Base-by-base conservation (phyloP, 2,797 vertebrate genomes). In the Scomberomorus guttatus region DNA sequence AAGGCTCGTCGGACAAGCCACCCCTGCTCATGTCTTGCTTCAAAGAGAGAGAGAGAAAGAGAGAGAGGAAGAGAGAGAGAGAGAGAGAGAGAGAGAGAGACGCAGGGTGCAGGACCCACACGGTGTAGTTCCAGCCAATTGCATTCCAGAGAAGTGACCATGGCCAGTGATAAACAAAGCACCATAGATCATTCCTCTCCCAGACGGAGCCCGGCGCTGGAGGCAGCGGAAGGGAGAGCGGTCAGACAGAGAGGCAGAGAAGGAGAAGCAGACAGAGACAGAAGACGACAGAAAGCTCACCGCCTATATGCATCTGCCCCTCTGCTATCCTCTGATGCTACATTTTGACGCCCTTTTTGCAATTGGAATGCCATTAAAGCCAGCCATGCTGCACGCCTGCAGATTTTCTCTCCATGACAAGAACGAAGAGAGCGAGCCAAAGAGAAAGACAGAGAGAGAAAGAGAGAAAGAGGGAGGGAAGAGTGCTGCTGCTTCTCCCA, bases 91-190 rank as follows among this genome's bases (percentile, higher is more conserved):
- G 78, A 76, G 87, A 79, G 73, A 78, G 88, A 87, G 87, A 93
- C 61, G 83, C 90, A 93, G 94, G 92, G 95, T 90, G 95, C 94
- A 95, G 93, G 95, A 95, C 95, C 95, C 94, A 95, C 94, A 95
- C 94, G 86, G 82, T 92, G 95, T 90, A 94, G 93, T 95, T 95
- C 92, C 94, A 96, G 95, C 96, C 96, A 96, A 96, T 96, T 95
- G 95, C 94, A 93, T 95, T 95, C 94, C 94, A 96, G 95, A 94
- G 92, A 95, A 96, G 93, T 96, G 96, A 96, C 96, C 96, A 95
- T 82, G 92, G 93, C 94, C 93, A 89, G 91, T 89, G 91, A 95
- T 94, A 94, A 95, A 95, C 94, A 95, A 95, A 94, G 94, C 94
- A 85, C 92, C 94, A 94, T 94, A 95, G 94, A 95, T 95, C 95